Base-by-base conservation (phyloP, 2,797 vertebrate species). In the Lindbergichthys nudifrons region DNA sequence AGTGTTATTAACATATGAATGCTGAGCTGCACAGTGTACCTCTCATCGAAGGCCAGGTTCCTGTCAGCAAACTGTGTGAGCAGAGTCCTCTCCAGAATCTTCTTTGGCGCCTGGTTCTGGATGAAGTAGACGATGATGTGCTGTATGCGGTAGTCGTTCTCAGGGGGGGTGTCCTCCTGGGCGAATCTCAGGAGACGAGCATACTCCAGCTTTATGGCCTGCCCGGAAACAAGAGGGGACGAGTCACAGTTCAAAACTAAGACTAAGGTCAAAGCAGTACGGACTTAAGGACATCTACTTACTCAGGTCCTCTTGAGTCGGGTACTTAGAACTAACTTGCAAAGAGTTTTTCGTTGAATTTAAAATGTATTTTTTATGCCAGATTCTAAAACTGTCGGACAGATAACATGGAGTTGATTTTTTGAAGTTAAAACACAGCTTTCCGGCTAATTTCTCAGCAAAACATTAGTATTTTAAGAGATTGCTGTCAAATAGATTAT, bases 151-250 rank as follows among this genome's bases (percentile, higher is more conserved):
- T 98, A 96, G 91, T 99, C 98, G 2, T 95, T 96, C 86, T 98
- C 97, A 1, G 95, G 96, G 5, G 96, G 83, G 0, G 96, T 95
- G 84, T 98, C 97, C 89, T 99, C 97, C 86, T 99, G 97, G 62
- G 98, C 97, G 65, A 99, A 93, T 71, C 96, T 96, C 84, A 98
- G 88, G 70, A 99, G 92, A 11, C 98, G 96, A 0, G 95, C 94
- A 73, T 99, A 99, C 85, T 99, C 98, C 85, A 97, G 91, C 90
- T 98, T 98, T 88, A 99, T 97, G 72, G 98, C 98, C 98, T 99
- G 70, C 45, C 5, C 58, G 51, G 32, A 77, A 3, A 79, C 21
- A 51, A 61, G 52, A 3, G 1, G 21, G 1, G 36, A 36, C 4
- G 16, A 23, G 51, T 43, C 8, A 10, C 3, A 26, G 46, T 76